Base-by-base conservation (phyloP, 2,113 vertebrate genomes). In the Alces alces region DNA sequence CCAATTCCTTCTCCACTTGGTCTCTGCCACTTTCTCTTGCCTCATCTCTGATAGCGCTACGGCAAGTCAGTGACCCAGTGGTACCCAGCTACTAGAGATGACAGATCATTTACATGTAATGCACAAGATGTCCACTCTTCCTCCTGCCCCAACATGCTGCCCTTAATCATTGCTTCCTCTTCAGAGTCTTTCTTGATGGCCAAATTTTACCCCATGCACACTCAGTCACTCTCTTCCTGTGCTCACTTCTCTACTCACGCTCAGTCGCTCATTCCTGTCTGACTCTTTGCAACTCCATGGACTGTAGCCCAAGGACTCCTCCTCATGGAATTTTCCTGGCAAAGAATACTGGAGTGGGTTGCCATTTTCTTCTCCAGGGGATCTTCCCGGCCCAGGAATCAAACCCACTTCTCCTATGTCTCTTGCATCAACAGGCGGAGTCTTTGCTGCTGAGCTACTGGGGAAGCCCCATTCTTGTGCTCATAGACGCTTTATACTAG, bases 141-240 rank as follows among this genome's bases (percentile, higher is more conserved):
- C 15, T 93, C 80, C 61, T 50, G 28, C 66, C 43, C 47, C 4
- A 9, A 2, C 3, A 1, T 2, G 7, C 27, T 61, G n/a, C 33
- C n/a, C 47, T 19, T 39, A 11, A 27, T 78, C 52, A 21, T 30
- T 14, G n/a, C 58, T 30, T 57, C n/a, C 64, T 78, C 60, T 73
- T 14, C 0, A 0, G 78, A 82, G 36, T 52, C 70, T 36, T 33
- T 13, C 28, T 43, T 15, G 15, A 19, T 11, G n/a, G 28, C 52
- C 10, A 28, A 57, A 12, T 39, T 30, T 16, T 10, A 0, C 36
- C 54, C 27, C 27, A 7, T 3, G 5, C 13, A 64, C 7, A 4
- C 13, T 12, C 6, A n/a, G 55, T 28, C 7, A 13, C 73, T 89
- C 12, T 84, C 36, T 73, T 45, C 70, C 39, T 58, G 25, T 13